phyloP scores from a whole-genome alignment of 2,113 vertebrate species.

The Myiagra hebetior region DNA sequence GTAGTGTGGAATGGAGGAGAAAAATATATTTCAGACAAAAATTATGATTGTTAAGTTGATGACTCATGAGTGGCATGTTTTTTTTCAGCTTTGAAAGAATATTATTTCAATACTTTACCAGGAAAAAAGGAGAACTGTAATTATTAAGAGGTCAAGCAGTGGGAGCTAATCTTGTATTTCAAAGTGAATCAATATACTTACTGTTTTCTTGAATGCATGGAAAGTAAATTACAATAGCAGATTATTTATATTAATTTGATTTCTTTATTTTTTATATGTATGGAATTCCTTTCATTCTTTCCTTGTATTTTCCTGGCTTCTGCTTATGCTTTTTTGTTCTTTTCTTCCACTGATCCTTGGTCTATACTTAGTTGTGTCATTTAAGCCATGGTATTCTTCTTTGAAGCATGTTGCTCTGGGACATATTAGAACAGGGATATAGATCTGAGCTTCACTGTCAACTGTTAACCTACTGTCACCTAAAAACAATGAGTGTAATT shows the following conservation, averaged over 20 bases:
- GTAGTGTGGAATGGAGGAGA: neutral
- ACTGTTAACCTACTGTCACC: neutral
- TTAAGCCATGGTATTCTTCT: neutral
- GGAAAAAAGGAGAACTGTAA: neutral
- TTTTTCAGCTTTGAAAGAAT: neutral
- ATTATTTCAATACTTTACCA: neutral
- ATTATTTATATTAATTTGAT: neutral
- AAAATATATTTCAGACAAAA: neutral
- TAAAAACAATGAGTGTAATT: conserved; percentile 31
- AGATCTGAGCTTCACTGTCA: neutral
- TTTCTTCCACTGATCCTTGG: neutral
- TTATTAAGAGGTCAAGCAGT: neutral
- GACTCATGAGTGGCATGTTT: neutral
- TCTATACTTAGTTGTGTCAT: neutral
- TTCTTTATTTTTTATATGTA: neutral
- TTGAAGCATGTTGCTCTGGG: neutral
- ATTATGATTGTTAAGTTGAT: neutral
- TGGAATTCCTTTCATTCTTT: neutral
- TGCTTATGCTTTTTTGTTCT: neutral
- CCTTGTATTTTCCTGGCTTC: neutral
- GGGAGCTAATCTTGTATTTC: neutral
- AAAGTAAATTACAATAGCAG: neutral
- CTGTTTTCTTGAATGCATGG: neutral
- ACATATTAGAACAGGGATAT: neutral
- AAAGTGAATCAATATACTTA: neutral